These are phyloP conservation scores for Sarcophaga subvicina DNA, from an alignment of 2,888 invertebrate genomes.

Conservation along the genomic window DNA sequence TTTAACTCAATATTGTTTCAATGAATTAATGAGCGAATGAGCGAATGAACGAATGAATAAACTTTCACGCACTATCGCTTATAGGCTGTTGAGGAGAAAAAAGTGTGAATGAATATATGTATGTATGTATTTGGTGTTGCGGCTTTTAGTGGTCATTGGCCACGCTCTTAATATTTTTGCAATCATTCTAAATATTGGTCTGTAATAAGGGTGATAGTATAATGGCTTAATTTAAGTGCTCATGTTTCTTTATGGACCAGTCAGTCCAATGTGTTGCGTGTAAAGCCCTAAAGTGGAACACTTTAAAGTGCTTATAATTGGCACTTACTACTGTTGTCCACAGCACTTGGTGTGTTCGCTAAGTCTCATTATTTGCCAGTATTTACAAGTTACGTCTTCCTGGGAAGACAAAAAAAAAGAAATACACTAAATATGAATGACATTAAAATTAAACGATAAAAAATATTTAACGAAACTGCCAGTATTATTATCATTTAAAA, in stretches of 20 bases:
- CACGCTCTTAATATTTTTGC: constrained; percentile 73
- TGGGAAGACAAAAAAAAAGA: not conserved
- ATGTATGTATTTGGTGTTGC: not conserved
- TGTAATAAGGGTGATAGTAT: constrained; percentile 79
- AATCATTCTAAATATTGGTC: constrained; percentile 76
- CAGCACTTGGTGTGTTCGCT: not conserved
- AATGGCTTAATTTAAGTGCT: constrained; percentile 77
- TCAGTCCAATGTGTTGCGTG: constrained; percentile 17
- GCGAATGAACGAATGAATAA: constrained; percentile 5
- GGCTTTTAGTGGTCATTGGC: constrained; percentile 36
- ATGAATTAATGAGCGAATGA: not conserved
- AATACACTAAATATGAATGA: not conserved
- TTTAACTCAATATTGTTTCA: not conserved
- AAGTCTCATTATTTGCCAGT: constrained; percentile 39
- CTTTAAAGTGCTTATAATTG: constrained; percentile 49
- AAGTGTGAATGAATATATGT: constrained; percentile 11
- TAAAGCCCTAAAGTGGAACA: constrained; percentile 13
- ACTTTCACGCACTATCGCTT: constrained; percentile 50
- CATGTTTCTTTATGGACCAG: constrained; percentile 37
- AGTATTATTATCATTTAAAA: not conserved
- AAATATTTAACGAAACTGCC: not conserved
- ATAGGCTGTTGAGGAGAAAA: constrained; percentile 12
- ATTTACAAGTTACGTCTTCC: constrained; percentile 6
- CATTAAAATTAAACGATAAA: not conserved
- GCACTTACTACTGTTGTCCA: constrained; percentile 47